Conservation (phyloP, 2,113 vertebrate genomes). For the Rhea americana region DNA sequence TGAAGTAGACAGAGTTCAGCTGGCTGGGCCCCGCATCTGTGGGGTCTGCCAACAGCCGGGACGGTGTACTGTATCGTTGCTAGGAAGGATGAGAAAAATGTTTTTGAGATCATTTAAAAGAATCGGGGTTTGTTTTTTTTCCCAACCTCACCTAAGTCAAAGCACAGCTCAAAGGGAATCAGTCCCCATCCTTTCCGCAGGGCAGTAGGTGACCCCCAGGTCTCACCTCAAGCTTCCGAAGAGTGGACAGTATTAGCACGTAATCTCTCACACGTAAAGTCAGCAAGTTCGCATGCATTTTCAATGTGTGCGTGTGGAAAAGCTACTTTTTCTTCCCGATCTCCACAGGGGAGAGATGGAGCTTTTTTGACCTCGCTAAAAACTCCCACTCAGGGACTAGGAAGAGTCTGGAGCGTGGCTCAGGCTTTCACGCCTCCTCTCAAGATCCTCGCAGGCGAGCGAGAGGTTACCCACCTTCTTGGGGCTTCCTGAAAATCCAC, state of each 20-base stretch:
- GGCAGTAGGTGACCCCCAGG: neutral
- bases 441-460: no score
- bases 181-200: neutral
- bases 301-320: neutral
- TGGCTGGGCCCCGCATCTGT: neutral
- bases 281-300: neutral
- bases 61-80: neutral
- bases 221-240: neutral
- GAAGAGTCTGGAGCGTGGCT: neutral
- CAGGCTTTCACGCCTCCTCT: no score
- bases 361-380: neutral
- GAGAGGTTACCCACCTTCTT: neutral
- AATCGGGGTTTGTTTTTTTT: neutral
- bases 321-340: neutral
- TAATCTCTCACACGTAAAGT: neutral
- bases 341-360: neutral
- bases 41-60: neutral
- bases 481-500: neutral
- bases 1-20: constrained; percentile 11
- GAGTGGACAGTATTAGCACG: neutral
- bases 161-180: neutral
- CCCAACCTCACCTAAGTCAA: neutral
- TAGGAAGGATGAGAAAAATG: neutral
- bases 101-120: neutral
- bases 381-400: neutral